These are phyloP conservation scores for Drosophila multiciliata DNA, from an alignment of 2,888 invertebrate genomes.

Conservation along the genomic window DNA sequence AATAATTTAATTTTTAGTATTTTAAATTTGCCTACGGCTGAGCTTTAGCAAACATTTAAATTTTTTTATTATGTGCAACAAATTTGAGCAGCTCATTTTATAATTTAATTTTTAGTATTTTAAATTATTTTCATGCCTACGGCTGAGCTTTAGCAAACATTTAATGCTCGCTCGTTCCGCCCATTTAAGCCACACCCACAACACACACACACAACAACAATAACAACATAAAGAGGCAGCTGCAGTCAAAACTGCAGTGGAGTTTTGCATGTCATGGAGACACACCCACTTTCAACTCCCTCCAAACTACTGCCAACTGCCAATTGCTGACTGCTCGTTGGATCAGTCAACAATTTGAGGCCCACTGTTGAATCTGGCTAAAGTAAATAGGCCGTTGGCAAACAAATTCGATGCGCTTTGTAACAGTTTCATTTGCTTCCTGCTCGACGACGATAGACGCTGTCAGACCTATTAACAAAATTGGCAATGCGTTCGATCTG, in stretches of 20 bases:
- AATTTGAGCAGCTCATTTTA: background rate
- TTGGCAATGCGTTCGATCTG: slow-evolving; percentile 58
- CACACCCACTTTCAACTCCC: background rate
- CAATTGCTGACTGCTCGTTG: background rate
- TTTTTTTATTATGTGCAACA: background rate
- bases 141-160: background rate
- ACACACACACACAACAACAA: background rate
- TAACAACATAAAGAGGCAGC: background rate
- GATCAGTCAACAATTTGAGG: slow-evolving; percentile 5
- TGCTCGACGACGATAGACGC: slow-evolving; percentile 42
- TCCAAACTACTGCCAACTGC: background rate
- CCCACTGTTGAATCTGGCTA: slow-evolving; percentile 24
- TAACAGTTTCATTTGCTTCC: slow-evolving; percentile 73
- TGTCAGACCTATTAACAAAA: slow-evolving; percentile 75
- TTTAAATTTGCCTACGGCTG: too few species aligned
- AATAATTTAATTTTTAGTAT: background rate
- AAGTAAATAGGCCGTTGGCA: slow-evolving; percentile 64
- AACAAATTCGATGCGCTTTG: slow-evolving; percentile 59
- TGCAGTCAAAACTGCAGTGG: slow-evolving; percentile 4
- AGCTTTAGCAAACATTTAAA: background rate
- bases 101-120: background rate
- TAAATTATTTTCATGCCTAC: background rate
- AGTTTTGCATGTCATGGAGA: slow-evolving; percentile 22
- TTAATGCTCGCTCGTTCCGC: slow-evolving; percentile 9
- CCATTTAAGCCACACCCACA: slow-evolving; percentile 32